Evolutionary conservation across 2,797 vertebrate genomes (phyloP).

Genomic region (Lycodopsis pacificus): DNA sequence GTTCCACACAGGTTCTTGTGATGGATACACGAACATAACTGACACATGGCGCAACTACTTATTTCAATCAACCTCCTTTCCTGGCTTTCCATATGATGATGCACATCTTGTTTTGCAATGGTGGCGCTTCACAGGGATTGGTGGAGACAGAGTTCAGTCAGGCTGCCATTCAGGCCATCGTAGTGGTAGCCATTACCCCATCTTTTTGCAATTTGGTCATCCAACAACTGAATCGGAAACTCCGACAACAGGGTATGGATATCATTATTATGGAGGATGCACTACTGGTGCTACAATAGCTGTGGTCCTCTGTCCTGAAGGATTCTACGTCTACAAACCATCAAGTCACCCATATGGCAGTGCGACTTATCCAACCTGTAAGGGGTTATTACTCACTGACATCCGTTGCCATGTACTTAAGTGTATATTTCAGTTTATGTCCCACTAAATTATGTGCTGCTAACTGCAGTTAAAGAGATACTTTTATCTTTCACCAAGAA

Average conservation of each 20-base stretch:
- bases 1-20: slow-evolving; percentile 52
- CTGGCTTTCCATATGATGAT: slow-evolving; percentile 6
- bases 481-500: neutral
- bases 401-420: neutral
- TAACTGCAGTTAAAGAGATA: neutral
- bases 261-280: accelerated
- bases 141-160: slow-evolving; percentile 44
- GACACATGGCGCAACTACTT: slow-evolving; percentile 56
- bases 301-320: slow-evolving; percentile 50
- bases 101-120: accelerated
- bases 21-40: slow-evolving; percentile 36
- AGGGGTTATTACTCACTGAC: neutral
- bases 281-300: accelerated
- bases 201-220: accelerated
- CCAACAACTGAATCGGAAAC: slow-evolving; percentile 1
- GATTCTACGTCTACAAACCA: slow-evolving; percentile 56
- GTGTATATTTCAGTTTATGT: neutral
- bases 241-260: neutral
- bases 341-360: accelerated
- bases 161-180: accelerated
- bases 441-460: neutral
- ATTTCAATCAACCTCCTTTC: neutral
- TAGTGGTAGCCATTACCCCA: neutral
- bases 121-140: slow-evolving; percentile 64
- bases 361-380: slow-evolving; percentile 43